Evolutionary conservation across 1,140 invertebrate genomes (phyloP).

Genomic region (Melitaea cinxia): DNA sequence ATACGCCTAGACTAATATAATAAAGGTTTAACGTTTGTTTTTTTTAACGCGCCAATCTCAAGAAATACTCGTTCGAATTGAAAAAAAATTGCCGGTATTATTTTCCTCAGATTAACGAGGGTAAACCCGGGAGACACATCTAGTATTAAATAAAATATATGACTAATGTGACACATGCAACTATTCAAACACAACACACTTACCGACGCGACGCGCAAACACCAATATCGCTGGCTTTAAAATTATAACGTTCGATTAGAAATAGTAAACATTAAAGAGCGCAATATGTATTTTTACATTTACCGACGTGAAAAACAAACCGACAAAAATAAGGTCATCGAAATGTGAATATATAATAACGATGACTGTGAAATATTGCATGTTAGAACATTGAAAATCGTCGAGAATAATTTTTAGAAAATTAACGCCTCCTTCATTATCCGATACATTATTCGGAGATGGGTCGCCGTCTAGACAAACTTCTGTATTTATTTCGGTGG

Average conservation of each 20-base stretch:
- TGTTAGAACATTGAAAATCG: not conserved
- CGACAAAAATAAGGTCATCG: too few species aligned
- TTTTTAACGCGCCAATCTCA: too few species aligned
- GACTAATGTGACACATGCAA: constrained; percentile 16
- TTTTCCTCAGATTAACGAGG: too few species aligned
- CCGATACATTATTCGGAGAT: constrained; percentile 34
- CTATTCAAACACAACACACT: not conserved
- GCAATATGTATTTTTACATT: too few species aligned
- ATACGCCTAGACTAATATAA: too few species aligned
- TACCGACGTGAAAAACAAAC: too few species aligned
- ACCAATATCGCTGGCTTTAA: not conserved
- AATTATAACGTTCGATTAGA: not conserved
- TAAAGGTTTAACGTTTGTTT: too few species aligned
- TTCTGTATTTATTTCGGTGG: constrained; percentile 38
- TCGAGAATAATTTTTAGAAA: constrained; percentile 4
- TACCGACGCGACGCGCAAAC: too few species aligned
- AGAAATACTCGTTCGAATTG: too few species aligned
- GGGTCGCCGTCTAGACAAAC: constrained; percentile 41
- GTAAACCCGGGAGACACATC: too few species aligned
- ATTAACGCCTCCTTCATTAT: constrained; percentile 30
- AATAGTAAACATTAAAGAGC: constrained; percentile 1
- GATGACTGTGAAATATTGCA: not conserved
- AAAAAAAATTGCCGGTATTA: too few species aligned
- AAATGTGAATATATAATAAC: not conserved
- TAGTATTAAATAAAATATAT: constrained; percentile 24